Base-by-base conservation (phyloP, 2,113 vertebrate species). In the Eurystomus gularis region DNA sequence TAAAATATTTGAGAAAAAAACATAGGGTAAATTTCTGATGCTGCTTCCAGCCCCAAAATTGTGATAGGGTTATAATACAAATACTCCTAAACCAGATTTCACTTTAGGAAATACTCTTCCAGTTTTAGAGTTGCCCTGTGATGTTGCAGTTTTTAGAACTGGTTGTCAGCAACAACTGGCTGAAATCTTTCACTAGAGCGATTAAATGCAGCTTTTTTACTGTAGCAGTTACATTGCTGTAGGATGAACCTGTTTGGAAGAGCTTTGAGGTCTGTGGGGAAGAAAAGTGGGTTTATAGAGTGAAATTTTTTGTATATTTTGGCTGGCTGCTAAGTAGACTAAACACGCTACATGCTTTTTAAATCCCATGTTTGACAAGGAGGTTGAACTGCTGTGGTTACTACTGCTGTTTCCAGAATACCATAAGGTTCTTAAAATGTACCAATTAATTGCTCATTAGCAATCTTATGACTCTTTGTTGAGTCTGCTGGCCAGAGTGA, bases 321-420 rank as follows among this genome's bases (percentile, higher is more conserved):
- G 92, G 65, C 84, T 77, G 33, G 11, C 46, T 86, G 65, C 86
- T 86, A 89, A 86, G 93, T 77, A 93, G 94, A 94, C 97, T 95
- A 93, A 97, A 97, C 95, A 91, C 35, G 52, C 17, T 57, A 29
- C 57, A 40, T 94, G 79, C 62, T 60, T 96, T 71, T 94, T 75
- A 95, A 96, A 84, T 90, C 88, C 70, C 26, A 6, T 96, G 58
- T 92, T 94, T 89, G 92, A 82, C 91, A 84, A 51, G 79, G 54
- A 68, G 89, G 78, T 90, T 71, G 65, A 96, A 64, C 29, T 85
- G 71, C 73, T 82, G 9, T 83, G 82, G 77, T 86, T 92, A 60
- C 79, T 87, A 3, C 72, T 90, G 60, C 72, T 92, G 58, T 48
- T 92, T 75, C 42, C 44, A 60, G 81, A 84, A 58, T 80, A 54